Base-by-base conservation (phyloP, 2,113 vertebrate genomes). In the Gobius niger region DNA sequence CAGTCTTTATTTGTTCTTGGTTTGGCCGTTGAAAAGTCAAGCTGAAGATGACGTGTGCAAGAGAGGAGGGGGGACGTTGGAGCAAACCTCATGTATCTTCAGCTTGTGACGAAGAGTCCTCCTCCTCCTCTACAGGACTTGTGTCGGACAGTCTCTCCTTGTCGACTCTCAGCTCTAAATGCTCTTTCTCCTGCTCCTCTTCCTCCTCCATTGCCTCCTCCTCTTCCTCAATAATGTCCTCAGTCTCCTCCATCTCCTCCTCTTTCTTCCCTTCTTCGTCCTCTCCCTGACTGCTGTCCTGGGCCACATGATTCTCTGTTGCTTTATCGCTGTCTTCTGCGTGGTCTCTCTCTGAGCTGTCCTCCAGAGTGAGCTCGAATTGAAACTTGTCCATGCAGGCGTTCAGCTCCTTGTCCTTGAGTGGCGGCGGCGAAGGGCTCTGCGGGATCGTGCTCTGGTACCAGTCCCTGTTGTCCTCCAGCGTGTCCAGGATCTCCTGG, bases 381-480 rank as follows among this genome's bases (percentile, higher is more conserved):
- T 92, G 92, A 84, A 94, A 93, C 77, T 90, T 92, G 56, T 94
- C 92, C 1, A 79, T 87, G 75, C 90, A 92, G 61, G 75, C 67
- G 11, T 92, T 91, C 7, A 94, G 88, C 10, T 91, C 91, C 65
- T 91, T 91, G 69, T 91, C 91, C 2, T 87, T 85, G 9, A 93
- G 87, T 0, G 91, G 93, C 0, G 95, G 94, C 0, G 95, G 95
- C 0, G 95, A 95, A 0, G 95, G 96, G 75, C 95, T 97, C 82
- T 95, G 95, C 1, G 94, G 94, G 44, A 96, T 96, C 73, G 94
- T 95, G 44, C 94, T 95, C 84, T 97, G 95, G 86, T 97, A 97
- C 96, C 96, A 97, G 90, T 96, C 94, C 78, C 96, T 88, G 92
- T 97, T 97, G 90, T 97, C 96, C 80, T 97, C 95, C 77, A 97